Base-by-base conservation (phyloP, 1,140 invertebrate genomes). In the Holotrichia oblita region DNA sequence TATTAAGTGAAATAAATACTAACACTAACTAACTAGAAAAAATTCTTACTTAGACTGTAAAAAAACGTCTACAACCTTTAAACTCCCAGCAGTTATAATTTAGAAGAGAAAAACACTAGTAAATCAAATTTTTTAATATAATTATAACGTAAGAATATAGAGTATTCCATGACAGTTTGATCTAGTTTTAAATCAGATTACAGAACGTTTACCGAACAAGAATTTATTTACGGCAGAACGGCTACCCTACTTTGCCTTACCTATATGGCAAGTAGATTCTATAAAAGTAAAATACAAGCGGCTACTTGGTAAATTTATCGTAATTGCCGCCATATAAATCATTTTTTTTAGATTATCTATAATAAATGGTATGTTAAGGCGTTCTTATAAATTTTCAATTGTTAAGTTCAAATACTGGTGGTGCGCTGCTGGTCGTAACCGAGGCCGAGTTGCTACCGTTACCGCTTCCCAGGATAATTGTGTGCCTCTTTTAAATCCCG, bases 361-460 rank as follows among this genome's bases (percentile, higher is more conserved):
- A 69, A 34, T 69, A 69, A 69, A 69, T 69, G 61, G 61, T 69
- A 69, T 69, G 61, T 69, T 69, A 69, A 69, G 61, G 27, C 61
- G 61, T 20, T 27, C 61, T 69, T 69, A 69, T 69, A 69, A 69
- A 69, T 69, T 69, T 69, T 69, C 61, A 69, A 69, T 69, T 69
- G 61, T 69, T 69, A 69, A 69, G 61, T 69, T 24, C 61, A 69
- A 34, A 69, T 69, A 69, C 61, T 27, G 27, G 20, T 20, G 61
- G 20, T 64, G 17, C 22, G 61, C 22, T 34, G 61, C 27, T 69
- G 22, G 27, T 14, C 20, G 61, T 69, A 69, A 22, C 61, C 24
- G 12, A 69, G 20, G 27, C 20, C 61, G 61, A 69, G 20, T 14
- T 20, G 61, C 61, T 34, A 22, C 61, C 22, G 61, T 34, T 69